Evolutionary conservation across 30 jellyfish, hydroid and myxozoan genomes (phyloP).

Genomic region (Cassiopea andromeda): DNA sequence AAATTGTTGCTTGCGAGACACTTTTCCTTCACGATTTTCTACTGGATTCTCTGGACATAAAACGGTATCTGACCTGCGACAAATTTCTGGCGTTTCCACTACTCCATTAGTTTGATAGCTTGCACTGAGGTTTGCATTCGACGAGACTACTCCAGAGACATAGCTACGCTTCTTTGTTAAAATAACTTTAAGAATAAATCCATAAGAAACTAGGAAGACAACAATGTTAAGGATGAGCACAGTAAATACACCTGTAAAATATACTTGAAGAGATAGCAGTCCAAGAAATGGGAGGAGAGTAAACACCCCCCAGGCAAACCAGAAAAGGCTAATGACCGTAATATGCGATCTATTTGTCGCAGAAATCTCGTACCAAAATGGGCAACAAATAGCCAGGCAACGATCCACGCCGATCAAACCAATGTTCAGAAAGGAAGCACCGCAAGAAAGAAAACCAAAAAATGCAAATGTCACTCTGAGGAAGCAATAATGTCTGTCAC

Average conservation of each 20-base stretch:
- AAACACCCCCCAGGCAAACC: constrained; percentile 57
- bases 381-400: constrained; percentile 45
- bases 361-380: constrained; percentile 35
- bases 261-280: constrained; percentile 24
- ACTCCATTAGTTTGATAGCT: background rate
- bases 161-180: constrained; percentile 21
- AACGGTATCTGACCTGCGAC: background rate
- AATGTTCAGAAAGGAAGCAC: constrained; percentile 62
- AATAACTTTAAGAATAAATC: constrained; percentile 24
- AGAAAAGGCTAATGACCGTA: constrained; percentile 1
- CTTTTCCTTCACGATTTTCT: background rate
- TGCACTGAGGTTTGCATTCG: background rate
- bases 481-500: constrained; percentile 18
- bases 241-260: constrained; percentile 40
- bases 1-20: background rate
- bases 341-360: constrained; percentile 34
- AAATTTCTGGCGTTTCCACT: constrained; percentile 2
- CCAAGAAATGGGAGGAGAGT: constrained; percentile 52
- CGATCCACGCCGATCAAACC: constrained; percentile 57
- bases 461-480: constrained; percentile 40
- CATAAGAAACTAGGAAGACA: constrained; percentile 41
- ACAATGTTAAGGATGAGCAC: constrained; percentile 22
- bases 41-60: constrained; percentile 8
- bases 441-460: constrained; percentile 51
- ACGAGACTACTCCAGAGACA: background rate